phyloP scores from a whole-genome alignment of 2,113 vertebrate species.

The Hippocampus barbouri region DNA sequence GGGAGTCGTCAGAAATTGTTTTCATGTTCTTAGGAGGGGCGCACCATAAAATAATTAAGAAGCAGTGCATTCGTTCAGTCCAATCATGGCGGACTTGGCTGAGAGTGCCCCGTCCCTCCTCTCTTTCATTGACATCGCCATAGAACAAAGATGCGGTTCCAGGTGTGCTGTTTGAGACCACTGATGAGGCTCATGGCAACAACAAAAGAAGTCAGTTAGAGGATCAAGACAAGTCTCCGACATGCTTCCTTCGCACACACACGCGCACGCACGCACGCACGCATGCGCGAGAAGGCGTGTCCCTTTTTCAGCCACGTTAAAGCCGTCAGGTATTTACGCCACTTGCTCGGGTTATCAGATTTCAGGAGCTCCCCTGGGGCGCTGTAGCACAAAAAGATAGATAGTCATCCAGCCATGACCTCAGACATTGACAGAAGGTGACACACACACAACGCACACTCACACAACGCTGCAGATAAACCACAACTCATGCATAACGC shows the following conservation, averaged over 20 bases:
- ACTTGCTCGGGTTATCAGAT: conserved; percentile 69
- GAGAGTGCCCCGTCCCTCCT: too few relatives aligned
- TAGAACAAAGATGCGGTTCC: too few relatives aligned
- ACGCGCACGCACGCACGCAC: background rate
- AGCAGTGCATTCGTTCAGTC: too few relatives aligned
- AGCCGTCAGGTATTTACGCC: conserved; percentile 68
- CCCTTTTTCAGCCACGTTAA: conserved; percentile 56
- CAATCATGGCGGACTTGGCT: too few relatives aligned
- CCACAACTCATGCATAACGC: conserved; percentile 33
- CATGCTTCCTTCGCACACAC: background rate
- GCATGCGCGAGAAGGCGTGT: conserved; percentile 39
- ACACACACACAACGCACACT: conserved; percentile 19
- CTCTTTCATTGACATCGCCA: too few relatives aligned
- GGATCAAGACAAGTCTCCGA: conserved; percentile 15
- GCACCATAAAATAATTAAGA: too few relatives aligned
- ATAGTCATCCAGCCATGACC: conserved; percentile 71
- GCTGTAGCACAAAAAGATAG: conserved; percentile 67
- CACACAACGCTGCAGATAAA: conserved; percentile 17
- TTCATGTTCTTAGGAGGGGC: too few relatives aligned
- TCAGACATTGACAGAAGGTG: conserved; percentile 49
- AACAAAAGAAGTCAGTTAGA: conserved; percentile 28
- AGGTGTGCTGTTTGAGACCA: conserved; percentile 1
- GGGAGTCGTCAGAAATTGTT: too few relatives aligned
- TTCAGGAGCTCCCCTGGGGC: conserved; percentile 63
- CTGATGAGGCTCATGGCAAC: conserved; percentile 28